Conservation (phyloP, 2,888 invertebrate genomes). For the Anoplius nigerrimus region DNA sequence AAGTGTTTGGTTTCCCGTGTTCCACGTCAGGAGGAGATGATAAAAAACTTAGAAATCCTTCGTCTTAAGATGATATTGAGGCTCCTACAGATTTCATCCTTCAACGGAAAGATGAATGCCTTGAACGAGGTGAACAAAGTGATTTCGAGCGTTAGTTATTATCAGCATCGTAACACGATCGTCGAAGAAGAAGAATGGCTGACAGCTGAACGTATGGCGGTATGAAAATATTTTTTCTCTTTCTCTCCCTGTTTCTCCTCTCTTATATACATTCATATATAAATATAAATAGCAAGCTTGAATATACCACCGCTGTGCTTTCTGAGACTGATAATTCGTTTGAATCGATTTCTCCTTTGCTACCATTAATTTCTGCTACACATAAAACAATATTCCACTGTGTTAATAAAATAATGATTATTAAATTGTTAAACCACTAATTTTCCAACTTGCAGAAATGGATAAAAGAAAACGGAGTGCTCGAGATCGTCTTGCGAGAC, state of each 20-base stretch:
- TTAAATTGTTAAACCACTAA: not conserved
- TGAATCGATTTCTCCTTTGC: too few relatives aligned
- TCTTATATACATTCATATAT: too few relatives aligned
- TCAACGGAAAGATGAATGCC: constrained; percentile 99
- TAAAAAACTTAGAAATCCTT: constrained; percentile 92
- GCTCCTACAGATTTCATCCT: constrained; percentile 96
- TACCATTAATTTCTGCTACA: too few relatives aligned
- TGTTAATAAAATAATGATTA: constrained; percentile 3
- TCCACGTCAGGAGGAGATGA: constrained; percentile 88
- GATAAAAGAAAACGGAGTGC: constrained; percentile 96
- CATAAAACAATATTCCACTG: too few relatives aligned
- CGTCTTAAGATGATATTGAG: constrained; percentile 96
- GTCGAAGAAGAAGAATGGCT: constrained; percentile 93
- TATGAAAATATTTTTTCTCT: constrained; percentile 76
- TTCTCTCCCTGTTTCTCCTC: not conserved
- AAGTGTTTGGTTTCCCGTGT: constrained; percentile 92
- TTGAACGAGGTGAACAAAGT: constrained; percentile 98
- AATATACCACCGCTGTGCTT: not conserved
- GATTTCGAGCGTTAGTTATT: constrained; percentile 92
- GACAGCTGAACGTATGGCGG: constrained; percentile 95
- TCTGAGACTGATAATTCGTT: too few relatives aligned
- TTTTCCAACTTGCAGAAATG: constrained; percentile 82
- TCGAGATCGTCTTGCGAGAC: constrained; percentile 95
- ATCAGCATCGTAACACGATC: constrained; percentile 85
- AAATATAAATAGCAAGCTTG: not conserved